Conservation (phyloP, 2,888 invertebrate species). For the Muscina levida region DNA sequence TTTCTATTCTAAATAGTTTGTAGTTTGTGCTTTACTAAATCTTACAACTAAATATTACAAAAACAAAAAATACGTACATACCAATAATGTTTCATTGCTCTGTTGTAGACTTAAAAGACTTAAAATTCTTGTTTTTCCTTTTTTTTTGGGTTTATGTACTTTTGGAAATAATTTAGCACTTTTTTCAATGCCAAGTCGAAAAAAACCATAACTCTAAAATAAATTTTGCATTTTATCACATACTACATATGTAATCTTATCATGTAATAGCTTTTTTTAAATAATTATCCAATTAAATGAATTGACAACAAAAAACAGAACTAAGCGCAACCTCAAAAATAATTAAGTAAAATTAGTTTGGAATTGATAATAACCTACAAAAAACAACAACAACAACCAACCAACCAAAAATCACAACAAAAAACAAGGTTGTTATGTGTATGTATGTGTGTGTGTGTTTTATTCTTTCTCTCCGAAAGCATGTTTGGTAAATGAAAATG, state of each 20-base stretch:
- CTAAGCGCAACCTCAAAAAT: constrained; percentile 49
- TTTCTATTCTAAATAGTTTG: constrained; percentile 48
- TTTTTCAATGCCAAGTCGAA: neutral
- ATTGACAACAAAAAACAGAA: constrained; percentile 44
- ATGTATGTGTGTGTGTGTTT: constrained; percentile 54
- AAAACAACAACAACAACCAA: constrained; percentile 47
- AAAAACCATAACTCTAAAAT: neutral
- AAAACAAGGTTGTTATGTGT: constrained; percentile 61
- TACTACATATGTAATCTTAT: constrained; percentile 2
- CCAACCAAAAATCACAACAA: constrained; percentile 47
- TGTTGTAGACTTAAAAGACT: constrained; percentile 35
- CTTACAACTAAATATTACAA: neutral
- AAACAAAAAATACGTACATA: no score
- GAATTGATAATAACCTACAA: no score
- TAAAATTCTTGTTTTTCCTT: constrained; percentile 27
- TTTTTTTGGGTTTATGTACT: constrained; percentile 36
- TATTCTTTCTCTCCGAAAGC: constrained; percentile 60
- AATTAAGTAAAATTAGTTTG: constrained; percentile 35
- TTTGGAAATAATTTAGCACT: constrained; percentile 33
- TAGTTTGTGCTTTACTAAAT: constrained; percentile 65
- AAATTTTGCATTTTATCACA: neutral
- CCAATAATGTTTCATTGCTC: constrained; percentile 20
- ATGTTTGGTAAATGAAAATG: constrained; percentile 58
- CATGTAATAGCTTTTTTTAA: constrained; percentile 29
- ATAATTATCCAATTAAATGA: constrained; percentile 26